phyloP scores from a whole-genome alignment of 1,140 invertebrate genomes.

The Phocides pigmalion region DNA sequence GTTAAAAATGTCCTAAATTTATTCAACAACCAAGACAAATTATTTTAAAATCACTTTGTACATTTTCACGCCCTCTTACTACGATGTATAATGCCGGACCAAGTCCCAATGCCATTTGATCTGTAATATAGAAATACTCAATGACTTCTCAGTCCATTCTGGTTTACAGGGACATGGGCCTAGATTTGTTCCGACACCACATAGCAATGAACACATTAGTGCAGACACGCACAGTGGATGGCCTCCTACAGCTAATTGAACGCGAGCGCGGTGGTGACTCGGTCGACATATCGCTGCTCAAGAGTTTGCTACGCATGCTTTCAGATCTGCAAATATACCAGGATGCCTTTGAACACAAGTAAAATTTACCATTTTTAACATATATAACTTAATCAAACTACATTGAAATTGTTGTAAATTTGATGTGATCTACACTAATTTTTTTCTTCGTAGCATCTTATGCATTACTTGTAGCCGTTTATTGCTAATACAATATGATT shows the following conservation, averaged over 20 bases:
- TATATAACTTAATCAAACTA: too few relatives aligned
- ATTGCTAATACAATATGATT: not conserved
- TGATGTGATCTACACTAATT: too few relatives aligned
- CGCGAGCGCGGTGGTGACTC: slow-evolving; percentile 96
- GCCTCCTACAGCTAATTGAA: slow-evolving; percentile 96
- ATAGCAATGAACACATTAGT: slow-evolving; percentile 96
- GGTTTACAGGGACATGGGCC: slow-evolving; percentile 94
- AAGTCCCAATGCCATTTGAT: too few relatives aligned
- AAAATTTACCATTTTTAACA: too few relatives aligned
- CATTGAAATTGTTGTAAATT: too few relatives aligned
- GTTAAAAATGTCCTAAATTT: not conserved
- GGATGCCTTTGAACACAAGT: slow-evolving; percentile 96
- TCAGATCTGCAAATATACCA: slow-evolving; percentile 98
- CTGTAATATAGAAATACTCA: not conserved
- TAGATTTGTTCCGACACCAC: slow-evolving; percentile 97
- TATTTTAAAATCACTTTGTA: too few relatives aligned
- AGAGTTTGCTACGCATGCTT: slow-evolving; percentile 97
- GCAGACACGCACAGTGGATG: slow-evolving; percentile 97
- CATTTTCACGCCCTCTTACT: too few relatives aligned
- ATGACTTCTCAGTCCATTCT: not conserved
- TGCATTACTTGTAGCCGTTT: too few relatives aligned
- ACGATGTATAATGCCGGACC: too few relatives aligned
- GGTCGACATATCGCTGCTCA: slow-evolving; percentile 96
- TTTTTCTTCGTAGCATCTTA: too few relatives aligned
- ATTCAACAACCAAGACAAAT: too few relatives aligned